Evolutionary conservation across 2,888 invertebrate species (phyloP), one percentile per base, ranked within the genome.

Genomic region (Polyommatus iphigenia): DNA sequence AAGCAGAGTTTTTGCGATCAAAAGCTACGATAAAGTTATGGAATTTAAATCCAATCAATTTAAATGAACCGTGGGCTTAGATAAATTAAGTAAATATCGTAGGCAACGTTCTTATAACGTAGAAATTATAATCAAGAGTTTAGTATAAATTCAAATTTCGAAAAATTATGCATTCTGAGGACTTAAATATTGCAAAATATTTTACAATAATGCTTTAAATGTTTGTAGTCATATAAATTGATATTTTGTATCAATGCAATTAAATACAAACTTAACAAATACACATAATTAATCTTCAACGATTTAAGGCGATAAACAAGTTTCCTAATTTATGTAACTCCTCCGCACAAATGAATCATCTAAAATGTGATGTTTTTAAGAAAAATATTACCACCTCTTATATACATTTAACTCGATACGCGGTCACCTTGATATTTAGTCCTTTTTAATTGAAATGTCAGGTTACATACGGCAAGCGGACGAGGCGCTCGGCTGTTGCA

Each of bases 351-450:
- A 84, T 91, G 92, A 92, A 86, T 92, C 91, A 92, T 84, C 81
- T 75, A 24, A 71, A 73, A 75, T 79, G 82, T 80, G 82, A 85
- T 85, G 29, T 87, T 88, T 85, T 82, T 86, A 87, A 82, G 82
- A 81, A 79, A 81, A 75, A 50, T 24, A 46, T 50, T 54, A 24
- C 41, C 72, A 71, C 71, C 54, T 77, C 71, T 73, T 76, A 24
- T 59, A 76, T 29, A 75, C 20, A 73, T 50, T 75, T 50, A 32
- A 73, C n/a, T 29, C 36, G 59, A 62, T 29, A 83, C 84, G 85
- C 79, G 91, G 83, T 87, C 84, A 83, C 92, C 92, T 92, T 92
- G 92, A 90, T 91, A 92, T 92, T 92, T 89, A 83, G 86, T 82
- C 83, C 85, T 85, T 86, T 87, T 84, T 82, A 81, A 81, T 86